Conservation (phyloP, 2,113 vertebrate species). For the Anoplopoma fimbria region DNA sequence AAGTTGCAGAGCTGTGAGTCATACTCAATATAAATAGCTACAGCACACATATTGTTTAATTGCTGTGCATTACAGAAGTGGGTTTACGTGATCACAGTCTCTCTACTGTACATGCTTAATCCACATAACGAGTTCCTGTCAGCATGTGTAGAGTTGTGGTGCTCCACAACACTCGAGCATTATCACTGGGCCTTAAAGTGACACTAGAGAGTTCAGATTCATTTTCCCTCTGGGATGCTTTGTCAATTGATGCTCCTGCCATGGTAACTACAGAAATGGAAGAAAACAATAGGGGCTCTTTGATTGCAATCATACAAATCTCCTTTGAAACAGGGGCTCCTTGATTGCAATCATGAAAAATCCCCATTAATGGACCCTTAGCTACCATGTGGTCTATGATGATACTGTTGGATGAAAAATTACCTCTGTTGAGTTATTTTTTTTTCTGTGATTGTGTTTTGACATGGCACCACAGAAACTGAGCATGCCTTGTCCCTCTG, state of each 20-base stretch:
- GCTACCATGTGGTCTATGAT: slow-evolving; percentile 40
- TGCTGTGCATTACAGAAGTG: background rate
- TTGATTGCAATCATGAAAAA: slow-evolving; percentile 74
- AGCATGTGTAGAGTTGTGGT: background rate
- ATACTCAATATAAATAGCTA: background rate
- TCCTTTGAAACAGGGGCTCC: slow-evolving; percentile 32
- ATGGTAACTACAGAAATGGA: slow-evolving; percentile 45
- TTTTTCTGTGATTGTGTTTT: slow-evolving; percentile 3
- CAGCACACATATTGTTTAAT: background rate
- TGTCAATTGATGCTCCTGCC: slow-evolving; percentile 31
- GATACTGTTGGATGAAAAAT: slow-evolving; percentile 10
- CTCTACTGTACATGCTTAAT: background rate
- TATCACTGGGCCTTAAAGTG: background rate
- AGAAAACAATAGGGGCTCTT: slow-evolving; percentile 53
- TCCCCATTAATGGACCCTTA: slow-evolving; percentile 42
- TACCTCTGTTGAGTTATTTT: background rate
- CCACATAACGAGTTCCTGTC: background rate
- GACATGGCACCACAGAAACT: background rate
- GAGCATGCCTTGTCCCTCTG: background rate
- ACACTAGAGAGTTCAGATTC: slow-evolving; percentile 1
- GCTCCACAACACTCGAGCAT: background rate
- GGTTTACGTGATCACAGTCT: background rate
- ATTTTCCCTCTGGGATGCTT: slow-evolving; percentile 32
- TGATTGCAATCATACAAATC: slow-evolving; percentile 74
- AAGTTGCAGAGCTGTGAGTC: background rate